Percentiles rank a stretch among this genome's conserved stretches.
Conservation (phyloP, 2,797 vertebrate genomes). For the Tinamus major region DNA sequence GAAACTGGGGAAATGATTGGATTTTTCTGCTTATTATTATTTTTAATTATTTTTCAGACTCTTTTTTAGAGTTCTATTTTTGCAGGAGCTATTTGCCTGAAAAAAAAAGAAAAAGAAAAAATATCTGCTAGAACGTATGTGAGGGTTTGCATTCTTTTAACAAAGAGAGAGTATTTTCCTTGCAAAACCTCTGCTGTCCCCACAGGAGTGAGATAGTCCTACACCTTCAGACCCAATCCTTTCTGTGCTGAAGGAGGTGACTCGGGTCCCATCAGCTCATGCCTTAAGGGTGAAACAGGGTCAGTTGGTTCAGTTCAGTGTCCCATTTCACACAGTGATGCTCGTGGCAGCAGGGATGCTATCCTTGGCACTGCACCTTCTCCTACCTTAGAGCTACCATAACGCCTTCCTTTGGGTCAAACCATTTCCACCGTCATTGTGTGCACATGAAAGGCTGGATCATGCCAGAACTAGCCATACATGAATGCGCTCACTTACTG, state of each 20-base stretch:
- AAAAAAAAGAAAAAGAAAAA: not conserved
- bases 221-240: not conserved
- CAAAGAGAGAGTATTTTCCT: not conserved
- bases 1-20: slow-evolving; percentile 36
- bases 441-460: no score
- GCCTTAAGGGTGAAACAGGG: accelerated
- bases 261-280: not conserved
- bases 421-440: no score
- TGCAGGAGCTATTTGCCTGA: not conserved
- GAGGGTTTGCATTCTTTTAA: not conserved
- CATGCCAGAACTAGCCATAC: no score
- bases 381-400: not conserved
- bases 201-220: not conserved
- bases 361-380: not conserved
- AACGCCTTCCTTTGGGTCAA: not conserved
- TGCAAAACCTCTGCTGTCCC: accelerated
- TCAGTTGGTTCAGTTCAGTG: not conserved
- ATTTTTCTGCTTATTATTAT: slow-evolving; percentile 66
- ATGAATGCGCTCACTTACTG: no score
- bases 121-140: not conserved
- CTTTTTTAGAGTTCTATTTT: slow-evolving; percentile 13
- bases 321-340: not conserved
- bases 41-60: slow-evolving; percentile 55
- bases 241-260: not conserved
- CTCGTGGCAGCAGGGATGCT: not conserved